Base-by-base conservation (phyloP, 1,140 invertebrate species). In the Zaprionus vittiger region DNA sequence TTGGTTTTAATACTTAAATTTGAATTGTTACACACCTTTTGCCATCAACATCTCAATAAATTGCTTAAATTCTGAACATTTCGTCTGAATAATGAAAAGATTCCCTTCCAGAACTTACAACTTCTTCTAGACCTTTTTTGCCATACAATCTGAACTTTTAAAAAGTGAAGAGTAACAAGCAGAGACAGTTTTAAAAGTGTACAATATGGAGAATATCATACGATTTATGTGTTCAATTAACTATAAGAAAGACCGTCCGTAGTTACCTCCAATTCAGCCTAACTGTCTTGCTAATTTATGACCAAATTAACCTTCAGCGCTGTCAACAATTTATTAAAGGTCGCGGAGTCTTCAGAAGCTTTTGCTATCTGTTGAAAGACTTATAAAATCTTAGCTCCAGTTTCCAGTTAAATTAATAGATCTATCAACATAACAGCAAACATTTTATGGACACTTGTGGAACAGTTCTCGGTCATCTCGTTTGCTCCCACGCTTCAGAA, bases 341-440 rank as follows among this genome's bases (percentile, higher is more conserved):
- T 52, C 47, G 47, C 47, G 47, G 20, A 22, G 11, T 22, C 20
- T 22, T 52, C 20, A 52, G 20, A 52, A 52, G 47, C 47, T 20
- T 14, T 22, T 2, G 12, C 47, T 52, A 52, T 52, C 47, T 22
- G 11, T 11, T 20, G 47, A 20, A 22, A 49, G 4, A 49, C 17
- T 49, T 22, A 52, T 20, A 24, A 14, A 24, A 22, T 52, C 47
- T 49, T 4, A 17, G n/a, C 47, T 52, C 1, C 2, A 52, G 47
- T 52, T 52, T 52, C 47, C 11, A 52, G 47, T 14, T 11, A 52
- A 52, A 52, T 24, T 22, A 52, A 52, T 52, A 52, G 47, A 52
- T 52, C 20, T n/a, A 52, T 52, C 47, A 52, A 1, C 47, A 5
- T 7, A 52, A 22, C 47, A 52, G 47, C 20, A 22, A 22, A 52